Evolutionary conservation across 1,140 invertebrate species (phyloP).

Genomic region (silkworm (Bombyx mori)): ASM3026992v2 NC_085133.1:9932501-9933000

Average conservation of each 20-base stretch:
- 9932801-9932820: slow-evolving; percentile 34
- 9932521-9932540: slow-evolving; percentile 66
- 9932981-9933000: slow-evolving; percentile 28
- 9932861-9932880: slow-evolving; percentile 39
- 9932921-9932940: slow-evolving; percentile 72
- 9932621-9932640: slow-evolving; percentile 14
- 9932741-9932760: slow-evolving; percentile 50
- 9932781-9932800: slow-evolving; percentile 59
- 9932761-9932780: slow-evolving; percentile 28
- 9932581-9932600: slow-evolving; percentile 57
- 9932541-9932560: slow-evolving; percentile 70
- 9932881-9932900: slow-evolving; percentile 68
- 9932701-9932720: slow-evolving; percentile 70
- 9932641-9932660: slow-evolving; percentile 43
- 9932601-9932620: slow-evolving; percentile 27
- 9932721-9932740: slow-evolving; percentile 57
- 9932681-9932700: slow-evolving; percentile 69
- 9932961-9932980: slow-evolving; percentile 44
- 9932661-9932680: slow-evolving; percentile 65
- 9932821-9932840: slow-evolving; percentile 5
- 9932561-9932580: slow-evolving; percentile 70
- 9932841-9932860: not conserved
- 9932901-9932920: slow-evolving; percentile 71
- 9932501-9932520: slow-evolving; percentile 65
- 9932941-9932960: slow-evolving; percentile 71